Evolutionary conservation across 2,797 vertebrate genomes (phyloP).

Genomic region (Naso thynnoides): DNA sequence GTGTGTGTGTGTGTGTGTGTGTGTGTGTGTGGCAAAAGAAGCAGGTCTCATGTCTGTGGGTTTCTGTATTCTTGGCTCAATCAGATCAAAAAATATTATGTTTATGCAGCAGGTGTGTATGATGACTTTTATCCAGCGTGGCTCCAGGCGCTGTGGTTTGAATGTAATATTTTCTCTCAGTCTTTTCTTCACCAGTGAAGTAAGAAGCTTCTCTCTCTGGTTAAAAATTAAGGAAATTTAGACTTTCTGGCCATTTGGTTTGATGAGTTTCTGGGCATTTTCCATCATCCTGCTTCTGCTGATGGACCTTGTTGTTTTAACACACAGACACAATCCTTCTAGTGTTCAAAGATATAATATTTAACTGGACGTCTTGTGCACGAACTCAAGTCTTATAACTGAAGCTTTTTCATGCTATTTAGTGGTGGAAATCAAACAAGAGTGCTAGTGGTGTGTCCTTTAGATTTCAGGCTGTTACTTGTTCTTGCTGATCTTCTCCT

Average conservation of each 20-base stretch:
- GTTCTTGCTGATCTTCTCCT: neutral
- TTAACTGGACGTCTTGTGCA: neutral
- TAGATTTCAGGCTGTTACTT: neutral
- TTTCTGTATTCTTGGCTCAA: slow-evolving; percentile 18
- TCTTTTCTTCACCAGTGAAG: neutral
- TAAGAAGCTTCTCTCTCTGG: slow-evolving; percentile 8
- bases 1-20: slow-evolving; percentile 11
- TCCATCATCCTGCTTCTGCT: slow-evolving; percentile 14
- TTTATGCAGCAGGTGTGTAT: slow-evolving; percentile 35
- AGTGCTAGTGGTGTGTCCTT: neutral
- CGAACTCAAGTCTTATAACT: neutral
- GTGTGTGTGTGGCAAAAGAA: neutral
- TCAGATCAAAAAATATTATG: slow-evolving; percentile 37
- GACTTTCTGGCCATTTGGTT: neutral
- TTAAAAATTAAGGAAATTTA: slow-evolving; percentile 9
- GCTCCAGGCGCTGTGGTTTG: slow-evolving; percentile 23
- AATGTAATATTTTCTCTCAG: neutral
- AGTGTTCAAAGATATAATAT: slow-evolving; percentile 4
- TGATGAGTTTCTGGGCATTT: slow-evolving; percentile 10
- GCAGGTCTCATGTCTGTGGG: slow-evolving; percentile 15
- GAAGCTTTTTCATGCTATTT: neutral
- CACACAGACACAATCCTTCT: neutral
- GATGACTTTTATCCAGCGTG: slow-evolving; percentile 31
- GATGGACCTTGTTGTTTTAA: slow-evolving; percentile 2
- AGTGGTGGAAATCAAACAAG: neutral